phyloP scores from a whole-genome alignment of 2,888 invertebrate genomes.

The Lottia scabra region DNA sequence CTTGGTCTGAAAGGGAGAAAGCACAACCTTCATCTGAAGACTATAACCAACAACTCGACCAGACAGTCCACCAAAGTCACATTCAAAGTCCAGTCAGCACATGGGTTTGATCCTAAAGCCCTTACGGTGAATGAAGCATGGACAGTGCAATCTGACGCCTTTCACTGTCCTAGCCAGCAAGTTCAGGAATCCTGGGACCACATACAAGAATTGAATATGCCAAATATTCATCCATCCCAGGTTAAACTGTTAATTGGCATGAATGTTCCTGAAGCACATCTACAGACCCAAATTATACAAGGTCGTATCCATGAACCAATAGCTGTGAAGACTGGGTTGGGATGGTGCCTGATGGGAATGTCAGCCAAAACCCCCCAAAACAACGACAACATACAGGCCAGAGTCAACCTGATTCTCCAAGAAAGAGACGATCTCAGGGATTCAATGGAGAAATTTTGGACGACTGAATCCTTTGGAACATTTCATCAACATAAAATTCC shows the following conservation, averaged over 20 bases:
- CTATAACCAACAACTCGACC: neutral
- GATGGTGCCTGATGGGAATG: constrained; percentile 7
- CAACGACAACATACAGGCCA: no score
- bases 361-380: no score
- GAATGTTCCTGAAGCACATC: neutral
- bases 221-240: neutral
- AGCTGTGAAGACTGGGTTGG: neutral
- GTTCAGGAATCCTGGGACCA: neutral
- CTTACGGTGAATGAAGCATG: constrained; percentile 1
- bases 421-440: neutral
- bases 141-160: neutral
- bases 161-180: neutral
- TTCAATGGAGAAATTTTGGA: neutral
- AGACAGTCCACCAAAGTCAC: neutral
- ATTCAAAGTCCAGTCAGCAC: neutral
- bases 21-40: neutral
- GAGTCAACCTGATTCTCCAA: neutral
- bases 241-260: neutral
- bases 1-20: neutral
- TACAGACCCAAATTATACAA: neutral
- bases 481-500: neutral
- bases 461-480: neutral
- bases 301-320: neutral
- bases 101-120: neutral
- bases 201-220: neutral